Evolutionary conservation across 1,140 invertebrate genomes (phyloP), one percentile per base, ranked within the genome.

Genomic region (Drosophila sturtevanti): DNA sequence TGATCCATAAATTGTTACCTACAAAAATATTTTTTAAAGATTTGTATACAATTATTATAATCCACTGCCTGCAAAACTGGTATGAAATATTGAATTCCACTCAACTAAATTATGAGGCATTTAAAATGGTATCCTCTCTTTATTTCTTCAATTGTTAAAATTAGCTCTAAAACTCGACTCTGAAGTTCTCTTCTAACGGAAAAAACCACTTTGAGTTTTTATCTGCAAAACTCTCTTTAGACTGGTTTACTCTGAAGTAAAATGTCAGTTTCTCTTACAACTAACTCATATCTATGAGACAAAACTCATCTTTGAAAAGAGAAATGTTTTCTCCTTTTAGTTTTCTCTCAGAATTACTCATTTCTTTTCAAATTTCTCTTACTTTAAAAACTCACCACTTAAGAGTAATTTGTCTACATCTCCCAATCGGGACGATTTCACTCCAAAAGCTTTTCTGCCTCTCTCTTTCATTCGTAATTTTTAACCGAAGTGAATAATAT

Each of bases 381-480:
- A 12, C 3, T 21, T 37, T 38, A 22, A 4, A 4, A 60, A 60
- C 16, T 60, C 56, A 38, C 56, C 31, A 56, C 54, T 31, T 1
- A 56, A 56, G 54, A 22, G 37, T 14, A 56, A 11, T 55, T 55
- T 7, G 5, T 44, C 38, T 44, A 7, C 0, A 18, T 4, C 3
- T 48, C 16, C 2, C 0, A 22, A 0, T 11, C 10, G 24, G 4
- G 7, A 11, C n/a, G 0, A 18, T 4, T 48, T 68, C 35, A 61
- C 51, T 68, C 60, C 10, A 54, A 41, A 18, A 51, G 38, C 51
- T 35, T 4, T 37, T 10, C 6, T 9, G 24, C 16, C 41, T 35
- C 75, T 84, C 75, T 55, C 38, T 62, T 16, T 59, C 35, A 51
- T 44, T 71, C 71, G 66, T 18, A 14, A 37, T 24, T 27, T 35